Conservation (phyloP, 1,140 invertebrate genomes). For the Chionoecetes opilio region DNA sequence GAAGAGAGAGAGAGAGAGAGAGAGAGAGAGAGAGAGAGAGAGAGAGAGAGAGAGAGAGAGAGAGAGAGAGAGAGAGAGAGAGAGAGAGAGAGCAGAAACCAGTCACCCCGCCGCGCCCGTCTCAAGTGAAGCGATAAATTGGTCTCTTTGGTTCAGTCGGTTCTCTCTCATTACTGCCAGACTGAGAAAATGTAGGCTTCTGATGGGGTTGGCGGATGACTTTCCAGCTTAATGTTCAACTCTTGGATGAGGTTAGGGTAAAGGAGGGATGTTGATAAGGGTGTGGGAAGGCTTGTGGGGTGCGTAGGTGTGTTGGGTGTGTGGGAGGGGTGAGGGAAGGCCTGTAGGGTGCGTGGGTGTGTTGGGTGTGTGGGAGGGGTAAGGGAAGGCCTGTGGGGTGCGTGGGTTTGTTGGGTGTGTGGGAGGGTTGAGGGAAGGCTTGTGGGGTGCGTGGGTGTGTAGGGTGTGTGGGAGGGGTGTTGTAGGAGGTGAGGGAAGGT, state of each 20-base stretch:
- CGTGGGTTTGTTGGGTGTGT: neutral
- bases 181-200: conserved; percentile 37
- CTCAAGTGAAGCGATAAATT: conserved; percentile 48
- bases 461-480: neutral
- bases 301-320: too few species aligned
- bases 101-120: neutral
- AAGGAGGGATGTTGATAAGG: neutral
- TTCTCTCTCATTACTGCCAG: conserved; percentile 49
- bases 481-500: neutral
- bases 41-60: conserved; percentile 27
- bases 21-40: neutral
- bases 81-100: conserved; percentile 5
- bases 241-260: neutral
- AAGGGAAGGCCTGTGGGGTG: neutral
- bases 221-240: conserved; percentile 12
- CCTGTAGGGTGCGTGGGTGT: neutral
- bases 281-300: neutral
- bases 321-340: neutral
- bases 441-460: neutral
- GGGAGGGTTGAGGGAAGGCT: neutral
- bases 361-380: neutral
- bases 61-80: conserved; percentile 27
- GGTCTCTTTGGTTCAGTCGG: conserved; percentile 5
- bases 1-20: neutral
- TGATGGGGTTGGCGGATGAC: conserved; percentile 2